A percentile compares a stretch with the other conserved stretches of the same genome.
phyloP scores from a whole-genome alignment of 1,140 invertebrate genomes.

The Eueides isabella region DNA sequence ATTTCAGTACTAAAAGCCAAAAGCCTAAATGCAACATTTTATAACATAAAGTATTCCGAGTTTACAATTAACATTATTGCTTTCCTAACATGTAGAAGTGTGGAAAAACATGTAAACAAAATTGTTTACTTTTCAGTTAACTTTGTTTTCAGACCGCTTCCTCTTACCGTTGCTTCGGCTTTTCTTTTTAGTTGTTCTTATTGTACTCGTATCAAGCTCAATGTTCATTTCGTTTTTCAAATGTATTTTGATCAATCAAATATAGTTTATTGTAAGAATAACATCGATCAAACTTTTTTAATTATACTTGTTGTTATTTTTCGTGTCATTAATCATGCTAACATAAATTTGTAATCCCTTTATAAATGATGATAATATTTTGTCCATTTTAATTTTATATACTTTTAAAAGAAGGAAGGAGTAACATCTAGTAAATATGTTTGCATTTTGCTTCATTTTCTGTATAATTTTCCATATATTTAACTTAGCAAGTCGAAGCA shows the following conservation, averaged over 20 bases:
- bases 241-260: background rate
- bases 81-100: background rate
- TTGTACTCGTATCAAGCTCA: background rate
- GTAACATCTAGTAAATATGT: too few relatives aligned
- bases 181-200: constrained; percentile 13
- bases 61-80: background rate
- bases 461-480: background rate
- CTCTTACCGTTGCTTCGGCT: constrained; percentile 19
- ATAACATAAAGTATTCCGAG: background rate
- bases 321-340: background rate
- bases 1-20: too few relatives aligned
- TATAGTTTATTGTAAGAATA: background rate
- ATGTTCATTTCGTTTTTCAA: background rate
- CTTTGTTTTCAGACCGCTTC: constrained; percentile 25
- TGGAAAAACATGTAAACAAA: constrained; percentile 29
- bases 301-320: background rate
- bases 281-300: background rate
- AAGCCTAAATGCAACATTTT: too few relatives aligned
- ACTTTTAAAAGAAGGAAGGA: background rate
- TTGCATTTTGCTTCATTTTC: background rate
- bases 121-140: constrained; percentile 33
- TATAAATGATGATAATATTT: background rate
- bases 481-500: background rate
- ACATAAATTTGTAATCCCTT: too few relatives aligned
- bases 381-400: background rate